These are phyloP conservation scores for Sinodicranocentrus sp. DNA, from an alignment of 2,888 invertebrate genomes.

Conservation along the genomic window DNA sequence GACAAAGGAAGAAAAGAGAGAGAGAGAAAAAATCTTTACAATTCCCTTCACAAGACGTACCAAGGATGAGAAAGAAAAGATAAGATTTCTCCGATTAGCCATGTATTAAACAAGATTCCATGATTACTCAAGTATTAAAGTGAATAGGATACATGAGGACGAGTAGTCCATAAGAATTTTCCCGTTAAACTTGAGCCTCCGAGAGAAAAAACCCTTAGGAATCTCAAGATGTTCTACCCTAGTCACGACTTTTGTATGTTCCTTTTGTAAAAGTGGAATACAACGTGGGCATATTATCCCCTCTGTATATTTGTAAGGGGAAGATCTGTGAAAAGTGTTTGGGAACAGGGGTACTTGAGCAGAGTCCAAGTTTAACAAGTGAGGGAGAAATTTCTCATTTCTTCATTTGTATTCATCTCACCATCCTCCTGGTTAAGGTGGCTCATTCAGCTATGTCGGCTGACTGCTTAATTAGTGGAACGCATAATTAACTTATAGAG, in stretches of 20 bases:
- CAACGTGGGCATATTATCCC: no score
- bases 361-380: background rate
- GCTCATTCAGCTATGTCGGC: slow-evolving; percentile 49
- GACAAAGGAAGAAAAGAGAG: background rate
- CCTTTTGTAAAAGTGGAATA: background rate
- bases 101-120: slow-evolving; percentile 50
- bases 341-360: no score
- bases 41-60: background rate
- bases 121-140: slow-evolving; percentile 59
- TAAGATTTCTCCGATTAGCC: slow-evolving; percentile 46
- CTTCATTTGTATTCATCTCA: slow-evolving; percentile 71
- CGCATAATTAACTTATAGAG: slow-evolving; percentile 73
- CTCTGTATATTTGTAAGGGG: no score
- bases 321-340: no score
- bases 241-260: slow-evolving; percentile 49
- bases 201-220: background rate
- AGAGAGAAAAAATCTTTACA: background rate
- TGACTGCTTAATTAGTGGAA: slow-evolving; percentile 72
- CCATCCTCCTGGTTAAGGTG: slow-evolving; percentile 63
- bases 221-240: slow-evolving; percentile 31
- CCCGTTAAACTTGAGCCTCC: background rate
- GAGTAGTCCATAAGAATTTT: slow-evolving; percentile 28
- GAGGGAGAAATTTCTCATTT: slow-evolving; percentile 6
- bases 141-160: slow-evolving; percentile 46
- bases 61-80: slow-evolving; percentile 8